These are phyloP conservation scores for Geodia barretti DNA, from an alignment of 37 sponge, comb jelly and placozoan species.

Conservation along the genomic window DNA sequence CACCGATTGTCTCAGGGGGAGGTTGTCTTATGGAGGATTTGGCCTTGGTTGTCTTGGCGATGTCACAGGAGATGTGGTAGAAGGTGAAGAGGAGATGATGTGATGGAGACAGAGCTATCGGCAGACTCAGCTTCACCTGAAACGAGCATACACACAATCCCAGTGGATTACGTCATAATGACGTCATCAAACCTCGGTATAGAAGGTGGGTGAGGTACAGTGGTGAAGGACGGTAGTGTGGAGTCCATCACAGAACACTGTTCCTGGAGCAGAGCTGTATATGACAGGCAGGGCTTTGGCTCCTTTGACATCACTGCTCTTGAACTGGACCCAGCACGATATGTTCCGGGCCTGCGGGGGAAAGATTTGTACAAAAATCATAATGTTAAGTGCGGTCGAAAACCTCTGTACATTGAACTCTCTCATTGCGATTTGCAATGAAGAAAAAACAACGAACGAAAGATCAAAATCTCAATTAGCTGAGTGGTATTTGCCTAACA, in stretches of 20 bases:
- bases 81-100: constrained; percentile 94
- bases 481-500: too few species aligned
- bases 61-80: constrained; percentile 83
- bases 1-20: constrained; percentile 33
- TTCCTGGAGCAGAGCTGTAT: constrained; percentile 65
- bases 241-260: constrained; percentile 55
- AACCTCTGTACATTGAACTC: too few species aligned
- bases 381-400: neutral
- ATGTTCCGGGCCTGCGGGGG: constrained; percentile 82
- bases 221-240: constrained; percentile 79
- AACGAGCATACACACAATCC: constrained; percentile 3
- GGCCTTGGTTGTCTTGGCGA: constrained; percentile 52
- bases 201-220: constrained; percentile 81
- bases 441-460: too few species aligned
- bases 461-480: too few species aligned
- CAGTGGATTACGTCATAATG: neutral
- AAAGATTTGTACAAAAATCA: too few species aligned
- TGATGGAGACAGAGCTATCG: constrained; percentile 44
- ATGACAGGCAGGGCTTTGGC: constrained; percentile 68
- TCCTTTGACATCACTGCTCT: constrained; percentile 60
- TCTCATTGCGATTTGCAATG: too few species aligned
- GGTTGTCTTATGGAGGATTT: constrained; percentile 41
- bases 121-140: constrained; percentile 87
- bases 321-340: constrained; percentile 75
- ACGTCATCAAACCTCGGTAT: constrained; percentile 67